These are phyloP conservation scores for Thinocorus orbignyianus DNA, from an alignment of 2,113 vertebrate species.

Conservation along the genomic window DNA sequence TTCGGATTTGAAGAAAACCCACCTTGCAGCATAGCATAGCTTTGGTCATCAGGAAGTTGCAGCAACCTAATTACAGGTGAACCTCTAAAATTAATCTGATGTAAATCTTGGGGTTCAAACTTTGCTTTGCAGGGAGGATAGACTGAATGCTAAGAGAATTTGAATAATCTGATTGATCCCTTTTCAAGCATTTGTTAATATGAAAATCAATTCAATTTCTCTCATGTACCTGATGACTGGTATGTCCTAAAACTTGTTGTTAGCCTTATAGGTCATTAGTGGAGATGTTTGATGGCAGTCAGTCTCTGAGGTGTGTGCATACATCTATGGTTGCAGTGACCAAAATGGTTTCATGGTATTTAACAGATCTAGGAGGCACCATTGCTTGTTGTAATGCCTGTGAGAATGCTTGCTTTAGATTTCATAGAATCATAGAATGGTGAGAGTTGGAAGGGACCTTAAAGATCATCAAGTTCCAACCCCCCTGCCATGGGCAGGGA, in stretches of 20 bases:
- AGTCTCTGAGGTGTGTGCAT: not conserved
- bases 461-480: too few species aligned
- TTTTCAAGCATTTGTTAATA: not conserved
- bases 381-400: not conserved
- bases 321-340: not conserved
- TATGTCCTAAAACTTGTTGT: not conserved
- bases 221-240: not conserved
- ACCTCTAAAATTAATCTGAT: not conserved
- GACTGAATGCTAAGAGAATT: not conserved
- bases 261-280: not conserved
- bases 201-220: not conserved
- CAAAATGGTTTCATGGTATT: not conserved
- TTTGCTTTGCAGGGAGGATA: not conserved
- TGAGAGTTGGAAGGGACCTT: too few species aligned
- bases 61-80: not conserved
- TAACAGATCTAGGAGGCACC: not conserved
- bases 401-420: not conserved
- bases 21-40: not conserved
- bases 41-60: not conserved
- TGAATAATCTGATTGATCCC: not conserved
- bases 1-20: not conserved
- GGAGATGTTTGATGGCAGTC: not conserved
- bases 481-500: too few species aligned
- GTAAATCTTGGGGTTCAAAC: not conserved
- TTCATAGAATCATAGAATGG: too few species aligned